Conservation (phyloP, 2,888 invertebrate genomes). For the Athalia circularis region DNA sequence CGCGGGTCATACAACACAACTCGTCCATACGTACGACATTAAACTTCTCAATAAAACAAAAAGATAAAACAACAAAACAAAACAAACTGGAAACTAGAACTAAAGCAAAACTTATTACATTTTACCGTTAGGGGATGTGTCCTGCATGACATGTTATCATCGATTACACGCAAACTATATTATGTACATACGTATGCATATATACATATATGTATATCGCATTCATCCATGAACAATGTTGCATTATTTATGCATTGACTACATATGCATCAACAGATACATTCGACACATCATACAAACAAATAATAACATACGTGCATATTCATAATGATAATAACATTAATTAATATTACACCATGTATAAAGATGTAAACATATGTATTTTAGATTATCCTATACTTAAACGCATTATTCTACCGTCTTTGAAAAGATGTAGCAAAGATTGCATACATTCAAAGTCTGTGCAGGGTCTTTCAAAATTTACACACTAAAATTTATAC, state of each 20-base stretch:
- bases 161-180: constrained; percentile 18
- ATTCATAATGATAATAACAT: constrained; percentile 43
- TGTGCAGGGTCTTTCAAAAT: constrained; percentile 43
- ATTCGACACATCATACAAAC: constrained; percentile 34
- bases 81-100: constrained; percentile 9
- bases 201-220: constrained; percentile 21
- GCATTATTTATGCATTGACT: constrained; percentile 43
- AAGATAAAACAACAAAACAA: constrained; percentile 5
- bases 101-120: too few relatives aligned
- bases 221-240: constrained; percentile 40
- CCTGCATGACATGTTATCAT: neutral
- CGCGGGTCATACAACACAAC: constrained; percentile 30
- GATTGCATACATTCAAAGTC: constrained; percentile 47
- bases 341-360: constrained; percentile 63
- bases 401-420: constrained; percentile 54
- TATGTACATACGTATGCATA: neutral
- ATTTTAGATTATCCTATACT: constrained; percentile 71
- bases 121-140: neutral
- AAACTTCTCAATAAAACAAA: constrained; percentile 50
- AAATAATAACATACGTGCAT: constrained; percentile 26
- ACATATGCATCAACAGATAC: constrained; percentile 35
- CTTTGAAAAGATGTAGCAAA: constrained; percentile 27
- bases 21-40: constrained; percentile 52
- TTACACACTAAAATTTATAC: neutral
- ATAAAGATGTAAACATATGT: constrained; percentile 72